A percentile compares a stretch with the other conserved stretches of the same genome.
phyloP scores from a whole-genome alignment of 2,113 vertebrate species.

The Hiodon alosoides region DNA sequence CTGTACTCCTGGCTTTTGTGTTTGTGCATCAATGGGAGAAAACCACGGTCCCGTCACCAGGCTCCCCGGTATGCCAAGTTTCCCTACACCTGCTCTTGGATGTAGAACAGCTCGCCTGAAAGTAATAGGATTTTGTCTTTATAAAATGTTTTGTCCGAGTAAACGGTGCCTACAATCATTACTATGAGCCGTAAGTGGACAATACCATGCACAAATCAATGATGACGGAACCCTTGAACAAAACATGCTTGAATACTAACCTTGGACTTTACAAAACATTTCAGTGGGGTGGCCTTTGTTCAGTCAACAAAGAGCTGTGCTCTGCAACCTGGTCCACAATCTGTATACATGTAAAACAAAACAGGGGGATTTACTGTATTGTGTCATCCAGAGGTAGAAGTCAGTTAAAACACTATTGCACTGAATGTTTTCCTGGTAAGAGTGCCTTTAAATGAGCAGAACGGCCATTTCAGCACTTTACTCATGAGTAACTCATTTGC shows the following conservation, averaged over 20 bases:
- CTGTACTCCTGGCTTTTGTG: too few relatives aligned
- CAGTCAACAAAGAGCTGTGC: too few relatives aligned
- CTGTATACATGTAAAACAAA: slow-evolving; percentile 5
- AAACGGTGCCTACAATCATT: too few relatives aligned
- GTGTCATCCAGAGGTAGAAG: not conserved
- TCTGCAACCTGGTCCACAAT: not conserved
- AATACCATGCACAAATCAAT: not conserved
- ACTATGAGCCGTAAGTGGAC: not conserved
- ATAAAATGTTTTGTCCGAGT: too few relatives aligned
- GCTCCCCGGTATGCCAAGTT: too few relatives aligned
- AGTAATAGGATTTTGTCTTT: too few relatives aligned
- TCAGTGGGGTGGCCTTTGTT: not conserved
- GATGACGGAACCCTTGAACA: not conserved
- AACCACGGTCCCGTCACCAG: too few relatives aligned
- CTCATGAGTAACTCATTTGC: too few relatives aligned
- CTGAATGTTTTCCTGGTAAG: not conserved
- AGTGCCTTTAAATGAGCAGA: not conserved
- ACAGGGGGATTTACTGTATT: not conserved
- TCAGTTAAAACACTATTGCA: not conserved
- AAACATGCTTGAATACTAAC: not conserved
- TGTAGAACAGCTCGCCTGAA: too few relatives aligned
- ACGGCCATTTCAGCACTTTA: not conserved
- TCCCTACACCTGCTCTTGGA: too few relatives aligned
- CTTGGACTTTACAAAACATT: not conserved
- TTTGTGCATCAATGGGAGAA: too few relatives aligned